Conservation (phyloP, 2,113 vertebrate genomes). For the Ceyx melanurus region DNA sequence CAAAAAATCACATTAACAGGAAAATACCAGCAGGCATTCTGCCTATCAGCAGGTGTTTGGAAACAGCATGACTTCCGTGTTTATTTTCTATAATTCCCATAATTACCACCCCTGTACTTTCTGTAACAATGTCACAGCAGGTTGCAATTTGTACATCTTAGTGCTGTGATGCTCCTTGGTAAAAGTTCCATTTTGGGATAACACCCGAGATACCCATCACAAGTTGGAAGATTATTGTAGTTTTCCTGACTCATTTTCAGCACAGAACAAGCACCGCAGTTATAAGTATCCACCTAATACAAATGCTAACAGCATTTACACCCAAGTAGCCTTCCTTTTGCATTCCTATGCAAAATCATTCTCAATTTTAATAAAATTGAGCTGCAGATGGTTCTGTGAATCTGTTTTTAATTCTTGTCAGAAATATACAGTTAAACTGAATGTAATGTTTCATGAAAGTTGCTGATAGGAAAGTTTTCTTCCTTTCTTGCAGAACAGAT, state of each 20-base stretch:
- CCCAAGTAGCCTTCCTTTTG: background rate
- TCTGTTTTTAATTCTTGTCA: background rate
- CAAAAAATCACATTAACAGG: background rate
- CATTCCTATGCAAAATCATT: background rate
- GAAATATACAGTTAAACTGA: background rate
- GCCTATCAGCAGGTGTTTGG: slow-evolving; percentile 18
- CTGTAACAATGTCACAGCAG: background rate
- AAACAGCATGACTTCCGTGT: background rate
- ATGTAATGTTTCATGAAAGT: background rate
- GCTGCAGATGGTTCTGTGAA: background rate
- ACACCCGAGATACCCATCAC: background rate
- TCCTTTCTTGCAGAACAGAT: background rate
- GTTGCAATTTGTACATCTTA: slow-evolving; percentile 5
- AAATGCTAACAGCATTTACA: background rate
- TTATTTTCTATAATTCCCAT: slow-evolving; percentile 42
- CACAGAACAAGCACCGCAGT: background rate
- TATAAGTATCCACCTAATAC: background rate
- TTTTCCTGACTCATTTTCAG: background rate
- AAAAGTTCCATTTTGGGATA: background rate
- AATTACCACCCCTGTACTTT: slow-evolving; percentile 21
- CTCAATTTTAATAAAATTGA: background rate
- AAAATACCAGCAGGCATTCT: background rate
- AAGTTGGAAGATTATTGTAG: background rate
- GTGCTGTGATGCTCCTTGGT: background rate
- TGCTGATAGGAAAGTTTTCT: background rate